A percentile compares a stretch with the other conserved stretches of the same genome.
Evolutionary conservation across 2,888 invertebrate genomes (phyloP).

Genomic region (Leucoma salicis): DNA sequence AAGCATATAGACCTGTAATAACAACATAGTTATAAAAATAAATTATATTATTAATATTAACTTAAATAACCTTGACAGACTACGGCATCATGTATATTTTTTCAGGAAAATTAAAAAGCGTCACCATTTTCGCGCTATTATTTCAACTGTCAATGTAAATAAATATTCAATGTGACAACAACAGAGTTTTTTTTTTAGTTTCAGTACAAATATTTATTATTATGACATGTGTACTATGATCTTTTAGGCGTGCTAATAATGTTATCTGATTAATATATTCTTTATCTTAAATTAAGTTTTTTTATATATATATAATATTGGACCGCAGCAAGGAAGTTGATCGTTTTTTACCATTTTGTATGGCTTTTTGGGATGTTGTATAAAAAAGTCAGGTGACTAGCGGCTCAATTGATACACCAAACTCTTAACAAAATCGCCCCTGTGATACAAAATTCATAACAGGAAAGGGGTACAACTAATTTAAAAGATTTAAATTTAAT

Average conservation of each 20-base stretch:
- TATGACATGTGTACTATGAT: neutral
- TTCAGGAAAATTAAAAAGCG: neutral
- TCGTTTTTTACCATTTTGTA: no score
- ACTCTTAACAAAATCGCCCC: no score
- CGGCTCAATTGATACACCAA: no score
- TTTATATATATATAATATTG: no score
- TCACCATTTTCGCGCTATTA: neutral
- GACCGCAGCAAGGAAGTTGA: no score
- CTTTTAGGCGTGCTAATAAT: neutral
- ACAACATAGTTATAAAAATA: neutral
- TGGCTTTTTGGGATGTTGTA: no score
- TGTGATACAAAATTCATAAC: no score
- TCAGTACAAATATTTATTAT: neutral
- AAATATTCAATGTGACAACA: neutral
- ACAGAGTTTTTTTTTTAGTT: neutral
- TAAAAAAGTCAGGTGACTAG: no score
- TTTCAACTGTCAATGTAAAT: neutral
- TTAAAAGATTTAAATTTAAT: no score
- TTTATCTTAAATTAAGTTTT: no score
- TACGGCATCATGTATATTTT: neutral
- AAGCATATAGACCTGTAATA: neutral
- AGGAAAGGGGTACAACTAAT: no score
- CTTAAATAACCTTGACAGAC: neutral
- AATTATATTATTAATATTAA: neutral
- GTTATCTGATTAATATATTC: no score